A percentile compares a stretch with the other conserved stretches of the same genome.
Conservation (phyloP, 2,888 invertebrate species). For the Lordiphosa fenestrarum region DNA sequence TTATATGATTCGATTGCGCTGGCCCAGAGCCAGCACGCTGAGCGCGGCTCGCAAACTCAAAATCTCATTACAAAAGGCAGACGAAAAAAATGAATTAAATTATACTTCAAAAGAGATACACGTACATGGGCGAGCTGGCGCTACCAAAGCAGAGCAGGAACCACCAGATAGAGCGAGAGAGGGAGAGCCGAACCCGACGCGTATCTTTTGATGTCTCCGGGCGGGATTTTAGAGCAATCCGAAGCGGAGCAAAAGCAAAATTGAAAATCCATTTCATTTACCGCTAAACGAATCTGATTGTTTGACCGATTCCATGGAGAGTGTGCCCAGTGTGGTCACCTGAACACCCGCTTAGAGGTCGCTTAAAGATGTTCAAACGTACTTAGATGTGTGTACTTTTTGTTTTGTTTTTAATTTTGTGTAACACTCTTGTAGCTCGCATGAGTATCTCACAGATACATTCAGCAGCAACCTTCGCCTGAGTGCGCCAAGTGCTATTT, state of each 20-base stretch:
- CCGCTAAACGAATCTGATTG: conserved; percentile 31
- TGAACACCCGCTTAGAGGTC: conserved; percentile 40
- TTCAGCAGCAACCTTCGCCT: conserved; percentile 56
- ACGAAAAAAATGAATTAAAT: conserved; percentile 70
- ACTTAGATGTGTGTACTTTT: conserved; percentile 17
- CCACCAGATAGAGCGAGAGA: conserved; percentile 7
- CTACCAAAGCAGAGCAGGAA: conserved; percentile 2
- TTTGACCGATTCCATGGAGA: conserved; percentile 1
- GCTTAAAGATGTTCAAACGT: conserved; percentile 17
- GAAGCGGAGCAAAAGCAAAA: conserved; percentile 21
- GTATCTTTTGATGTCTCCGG: conserved; percentile 53
- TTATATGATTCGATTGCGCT: conserved; percentile 67
- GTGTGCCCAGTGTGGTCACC: conserved; percentile 28
- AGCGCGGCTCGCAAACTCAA: conserved; percentile 39
- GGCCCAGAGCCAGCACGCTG: conserved; percentile 19
- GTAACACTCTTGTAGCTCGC: conserved; percentile 42
- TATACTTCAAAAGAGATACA: conserved; percentile 64
- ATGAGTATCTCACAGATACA: conserved; percentile 24
- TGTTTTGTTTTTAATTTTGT: conserved; percentile 22
- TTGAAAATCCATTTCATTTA: conserved; percentile 41
- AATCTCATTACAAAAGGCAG: conserved; percentile 74
- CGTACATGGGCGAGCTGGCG: conserved; percentile 9
- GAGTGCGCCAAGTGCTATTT: conserved; percentile 71
- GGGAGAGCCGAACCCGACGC: conserved; percentile 22
- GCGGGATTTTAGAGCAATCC: conserved; percentile 52